Evolutionary conservation across 2,113 vertebrate genomes (phyloP).

Genomic region (Phodopus roborovskii): DNA sequence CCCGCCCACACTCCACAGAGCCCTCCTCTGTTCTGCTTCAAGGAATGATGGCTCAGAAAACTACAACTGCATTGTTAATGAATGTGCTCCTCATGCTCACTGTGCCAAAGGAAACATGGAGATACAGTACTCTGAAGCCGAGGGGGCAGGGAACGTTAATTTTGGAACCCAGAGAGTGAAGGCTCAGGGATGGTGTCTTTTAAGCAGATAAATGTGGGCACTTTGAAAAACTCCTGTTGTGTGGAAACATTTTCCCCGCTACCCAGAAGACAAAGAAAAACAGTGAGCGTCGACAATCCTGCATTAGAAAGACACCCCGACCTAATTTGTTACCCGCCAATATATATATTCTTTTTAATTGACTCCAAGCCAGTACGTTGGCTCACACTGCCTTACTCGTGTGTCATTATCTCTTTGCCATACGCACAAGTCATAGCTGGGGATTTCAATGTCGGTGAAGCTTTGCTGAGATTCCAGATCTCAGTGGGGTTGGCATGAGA

Average conservation of each 20-base stretch:
- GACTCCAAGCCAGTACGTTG: slow-evolving; percentile 80
- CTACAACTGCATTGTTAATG: background rate
- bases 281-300: slow-evolving; percentile 77
- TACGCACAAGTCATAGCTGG: slow-evolving; percentile 84
- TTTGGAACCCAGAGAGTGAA: slow-evolving; percentile 45
- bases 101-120: background rate
- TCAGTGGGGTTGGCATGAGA: slow-evolving; percentile 86
- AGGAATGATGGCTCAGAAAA: background rate
- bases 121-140: background rate
- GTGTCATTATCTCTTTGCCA: slow-evolving; percentile 83
- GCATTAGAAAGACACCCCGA: slow-evolving; percentile 75
- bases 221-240: slow-evolving; percentile 55
- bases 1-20: background rate
- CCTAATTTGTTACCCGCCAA: slow-evolving; percentile 80
- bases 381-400: slow-evolving; percentile 78
- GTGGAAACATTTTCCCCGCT: slow-evolving; percentile 75
- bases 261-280: slow-evolving; percentile 73
- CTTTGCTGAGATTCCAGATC: slow-evolving; percentile 86
- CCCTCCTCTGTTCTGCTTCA: background rate
- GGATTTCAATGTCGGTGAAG: slow-evolving; percentile 81
- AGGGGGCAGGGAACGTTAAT: background rate
- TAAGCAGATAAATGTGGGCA: background rate
- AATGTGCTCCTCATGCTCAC: background rate
- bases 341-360: slow-evolving; percentile 82
- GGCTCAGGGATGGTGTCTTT: background rate